These are phyloP conservation scores for Pseudopodoces humilis DNA, from an alignment of 2,113 vertebrate species.

Conservation along the genomic window DNA sequence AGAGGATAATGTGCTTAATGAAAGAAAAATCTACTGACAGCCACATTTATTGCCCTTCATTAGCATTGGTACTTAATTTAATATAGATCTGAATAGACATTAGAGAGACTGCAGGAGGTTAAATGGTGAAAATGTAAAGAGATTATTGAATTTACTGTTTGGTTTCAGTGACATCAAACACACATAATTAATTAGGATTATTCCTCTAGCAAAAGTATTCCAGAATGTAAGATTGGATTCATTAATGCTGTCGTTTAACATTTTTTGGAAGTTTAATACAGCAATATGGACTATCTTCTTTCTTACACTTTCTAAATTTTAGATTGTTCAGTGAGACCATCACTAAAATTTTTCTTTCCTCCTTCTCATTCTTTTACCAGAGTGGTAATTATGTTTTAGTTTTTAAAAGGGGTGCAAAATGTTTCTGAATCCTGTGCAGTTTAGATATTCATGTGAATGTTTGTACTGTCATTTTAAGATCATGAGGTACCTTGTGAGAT, in stretches of 20 bases:
- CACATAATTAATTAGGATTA: constrained; percentile 79
- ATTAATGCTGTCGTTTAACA: constrained; percentile 37
- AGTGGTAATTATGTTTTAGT: neutral
- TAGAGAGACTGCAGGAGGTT: constrained; percentile 86
- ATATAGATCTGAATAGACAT: constrained; percentile 89
- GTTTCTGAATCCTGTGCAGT: neutral
- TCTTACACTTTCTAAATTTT: neutral
- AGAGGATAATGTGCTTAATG: constrained; percentile 89
- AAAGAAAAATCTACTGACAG: constrained; percentile 88
- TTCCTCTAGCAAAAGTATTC: constrained; percentile 64
- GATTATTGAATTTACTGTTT: constrained; percentile 87
- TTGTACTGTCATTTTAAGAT: neutral
- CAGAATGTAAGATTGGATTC: constrained; percentile 56
- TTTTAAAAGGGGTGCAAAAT: neutral
- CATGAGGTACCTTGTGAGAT: neutral
- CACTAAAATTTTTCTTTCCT: neutral
- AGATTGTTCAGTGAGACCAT: neutral
- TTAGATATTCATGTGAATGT: neutral
- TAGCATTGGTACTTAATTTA: constrained; percentile 88
- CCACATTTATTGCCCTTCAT: constrained; percentile 87
- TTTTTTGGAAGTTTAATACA: constrained; percentile 11
- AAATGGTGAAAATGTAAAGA: constrained; percentile 86
- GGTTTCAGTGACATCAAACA: constrained; percentile 82
- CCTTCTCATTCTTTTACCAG: neutral
- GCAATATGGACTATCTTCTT: neutral